Evolutionary conservation across 1,140 invertebrate species (phyloP), one percentile per base, ranked within the genome.

Genomic region (Diorhabda carinulata): DNA sequence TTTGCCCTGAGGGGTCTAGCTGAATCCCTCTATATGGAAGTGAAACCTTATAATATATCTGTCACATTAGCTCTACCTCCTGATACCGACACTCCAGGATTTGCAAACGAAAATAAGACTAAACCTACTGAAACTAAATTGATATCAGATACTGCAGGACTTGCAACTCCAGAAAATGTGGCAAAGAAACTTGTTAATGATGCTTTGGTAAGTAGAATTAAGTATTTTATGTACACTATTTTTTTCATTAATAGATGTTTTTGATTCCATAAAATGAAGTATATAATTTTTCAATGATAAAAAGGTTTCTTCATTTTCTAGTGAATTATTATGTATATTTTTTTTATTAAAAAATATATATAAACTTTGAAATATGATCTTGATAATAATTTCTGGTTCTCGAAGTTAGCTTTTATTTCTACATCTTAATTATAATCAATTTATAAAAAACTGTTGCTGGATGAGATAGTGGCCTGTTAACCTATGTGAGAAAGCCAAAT

Each of bases 41-140:
- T 93, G 3, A 87, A 89, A 62, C 89, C 91, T 2, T 90, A 93
- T 72, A 90, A 92, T 75, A 88, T 99, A 0, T 86, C 87, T 44
- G 87, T 99, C 0, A 98, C 95, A 0, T 76, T 99, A 3, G 87
- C 91, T 4, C 89, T 94, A 75, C 98, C 98, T 41, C 94, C 98
- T 5, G 98, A 99, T 78, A 99, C 98, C 2, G 94, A 99, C 78
- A 99, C 98, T 2, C 97, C 97, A 52, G 97, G 98, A 40, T 98
- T 95, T 82, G 88, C 87, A 63, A 85, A 88, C 72, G 97, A 98
- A 84, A 88, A 95, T 78, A 83, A 90, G 75, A 86, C 87, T 1
- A 96, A 98, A 84, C 95, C 94, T 2, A 83, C 87, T 61, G 96
- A 96, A 85, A 98, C 96, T 0, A 90, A 90, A 81, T 82, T 96